phyloP scores from a whole-genome alignment of 2,888 invertebrate species.

The Noctua pronuba region DNA sequence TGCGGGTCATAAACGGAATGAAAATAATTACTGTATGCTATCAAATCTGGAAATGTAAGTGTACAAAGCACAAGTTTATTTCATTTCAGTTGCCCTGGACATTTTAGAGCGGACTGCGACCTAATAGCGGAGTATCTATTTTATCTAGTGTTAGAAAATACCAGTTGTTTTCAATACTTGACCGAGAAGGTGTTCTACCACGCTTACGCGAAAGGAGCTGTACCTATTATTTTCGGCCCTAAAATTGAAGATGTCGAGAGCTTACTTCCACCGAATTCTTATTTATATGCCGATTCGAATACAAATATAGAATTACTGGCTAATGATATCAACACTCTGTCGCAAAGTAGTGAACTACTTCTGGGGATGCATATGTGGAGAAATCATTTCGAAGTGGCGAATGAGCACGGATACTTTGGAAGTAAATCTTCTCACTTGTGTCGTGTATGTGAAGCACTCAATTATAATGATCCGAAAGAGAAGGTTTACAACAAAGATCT shows the following conservation, averaged over 20 bases:
- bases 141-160: constrained; percentile 93
- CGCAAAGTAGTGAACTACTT: constrained; percentile 77
- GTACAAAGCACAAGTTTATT: not conserved
- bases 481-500: constrained; percentile 72
- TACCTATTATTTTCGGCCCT: constrained; percentile 92
- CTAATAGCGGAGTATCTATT: constrained; percentile 91
- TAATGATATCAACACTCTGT: constrained; percentile 86
- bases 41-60: no score
- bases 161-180: constrained; percentile 92
- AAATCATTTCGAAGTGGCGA: constrained; percentile 87
- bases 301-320: constrained; percentile 88
- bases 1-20: no score
- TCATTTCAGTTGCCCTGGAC: constrained; percentile 91
- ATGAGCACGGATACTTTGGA: constrained; percentile 93
- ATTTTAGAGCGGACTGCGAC: constrained; percentile 91
- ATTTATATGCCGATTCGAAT: constrained; percentile 90
- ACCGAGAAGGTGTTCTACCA: constrained; percentile 93
- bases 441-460: constrained; percentile 92
- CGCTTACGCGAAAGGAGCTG: constrained; percentile 91
- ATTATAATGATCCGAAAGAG: constrained; percentile 86
- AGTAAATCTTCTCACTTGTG: constrained; percentile 91
- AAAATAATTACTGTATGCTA: no score
- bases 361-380: constrained; percentile 91
- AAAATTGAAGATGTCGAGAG: constrained; percentile 83
- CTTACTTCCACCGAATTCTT: constrained; percentile 92